Evolutionary conservation across 2,888 invertebrate genomes (phyloP).

Genomic region (Geotrupes spiniger): DNA sequence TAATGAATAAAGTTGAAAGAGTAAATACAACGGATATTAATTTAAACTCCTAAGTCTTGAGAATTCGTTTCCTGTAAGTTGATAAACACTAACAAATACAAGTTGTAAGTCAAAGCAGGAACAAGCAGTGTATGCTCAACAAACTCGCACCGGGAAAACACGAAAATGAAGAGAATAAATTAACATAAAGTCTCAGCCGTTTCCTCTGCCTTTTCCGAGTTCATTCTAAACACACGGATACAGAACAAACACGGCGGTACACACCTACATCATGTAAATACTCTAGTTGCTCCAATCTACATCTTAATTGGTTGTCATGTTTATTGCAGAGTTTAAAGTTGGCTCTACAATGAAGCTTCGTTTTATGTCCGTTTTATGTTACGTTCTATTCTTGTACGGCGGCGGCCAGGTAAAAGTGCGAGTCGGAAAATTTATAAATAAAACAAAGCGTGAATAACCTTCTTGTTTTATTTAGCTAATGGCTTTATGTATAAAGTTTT

Average conservation of each 20-base stretch:
- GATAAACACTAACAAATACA: slow-evolving; percentile 29
- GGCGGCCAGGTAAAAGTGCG: slow-evolving; percentile 1
- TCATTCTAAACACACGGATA: slow-evolving; percentile 46
- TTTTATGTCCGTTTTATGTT: slow-evolving; percentile 14
- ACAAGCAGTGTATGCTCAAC: slow-evolving; percentile 34
- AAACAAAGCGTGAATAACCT: slow-evolving; percentile 1
- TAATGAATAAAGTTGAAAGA: neutral
- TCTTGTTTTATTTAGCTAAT: slow-evolving; percentile 34
- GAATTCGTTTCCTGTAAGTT: slow-evolving; percentile 14
- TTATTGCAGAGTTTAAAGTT: slow-evolving; percentile 47
- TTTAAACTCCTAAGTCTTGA: neutral
- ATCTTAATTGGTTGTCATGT: slow-evolving; percentile 53
- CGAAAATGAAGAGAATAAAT: slow-evolving; percentile 48
- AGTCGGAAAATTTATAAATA: slow-evolving; percentile 3
- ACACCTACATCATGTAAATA: slow-evolving; percentile 50
- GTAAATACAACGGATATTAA: slow-evolving; percentile 1
- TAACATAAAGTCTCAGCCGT: slow-evolving; percentile 44
- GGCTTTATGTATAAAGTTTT: no score
- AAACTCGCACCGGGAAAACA: slow-evolving; percentile 37
- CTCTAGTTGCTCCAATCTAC: slow-evolving; percentile 49
- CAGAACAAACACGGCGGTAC: slow-evolving; percentile 43
- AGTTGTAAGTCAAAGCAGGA: slow-evolving; percentile 33
- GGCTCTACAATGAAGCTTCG: slow-evolving; percentile 20
- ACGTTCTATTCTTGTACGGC: slow-evolving; percentile 3
- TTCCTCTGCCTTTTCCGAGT: slow-evolving; percentile 44